Evolutionary conservation across 2,797 vertebrate species (phyloP).

Genomic region (Hippoglossus hippoglossus): DNA sequence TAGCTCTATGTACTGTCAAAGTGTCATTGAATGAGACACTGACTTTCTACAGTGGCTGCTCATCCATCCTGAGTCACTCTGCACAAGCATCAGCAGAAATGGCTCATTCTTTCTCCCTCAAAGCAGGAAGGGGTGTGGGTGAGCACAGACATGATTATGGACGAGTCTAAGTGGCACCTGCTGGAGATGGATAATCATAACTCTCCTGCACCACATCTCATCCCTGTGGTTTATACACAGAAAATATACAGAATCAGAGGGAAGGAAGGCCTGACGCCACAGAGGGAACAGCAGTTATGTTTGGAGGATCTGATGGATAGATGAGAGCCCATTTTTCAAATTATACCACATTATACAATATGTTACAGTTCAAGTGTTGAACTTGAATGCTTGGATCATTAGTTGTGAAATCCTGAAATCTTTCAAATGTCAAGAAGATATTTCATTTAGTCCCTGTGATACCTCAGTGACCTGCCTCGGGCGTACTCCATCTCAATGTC

Average conservation of each 20-base stretch:
- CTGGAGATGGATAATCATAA: slow-evolving; percentile 58
- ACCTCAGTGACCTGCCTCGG: too few species aligned
- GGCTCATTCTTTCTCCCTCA: slow-evolving; percentile 34
- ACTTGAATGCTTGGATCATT: too few species aligned
- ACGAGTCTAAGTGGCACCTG: slow-evolving; percentile 58
- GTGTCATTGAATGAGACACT: slow-evolving; percentile 53
- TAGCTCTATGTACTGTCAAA: slow-evolving; percentile 22
- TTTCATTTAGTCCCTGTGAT: too few species aligned
- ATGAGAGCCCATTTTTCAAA: slow-evolving; percentile 20
- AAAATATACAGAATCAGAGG: slow-evolving; percentile 31
- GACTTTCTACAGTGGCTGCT: slow-evolving; percentile 32
- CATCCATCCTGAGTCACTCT: slow-evolving; percentile 29
- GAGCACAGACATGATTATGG: slow-evolving; percentile 59
- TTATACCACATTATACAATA: slow-evolving; percentile 13
- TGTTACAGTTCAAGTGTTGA: too few species aligned
- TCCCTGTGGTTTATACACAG: slow-evolving; percentile 47
- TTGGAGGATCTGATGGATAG: slow-evolving; percentile 17
- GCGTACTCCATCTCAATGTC: too few species aligned
- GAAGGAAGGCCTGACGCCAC: neutral
- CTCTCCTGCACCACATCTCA: slow-evolving; percentile 40
- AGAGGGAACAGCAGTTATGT: slow-evolving; percentile 25
- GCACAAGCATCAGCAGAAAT: slow-evolving; percentile 46
- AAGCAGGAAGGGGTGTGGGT: slow-evolving; percentile 42
- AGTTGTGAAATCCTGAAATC: too few species aligned
- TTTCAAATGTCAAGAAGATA: too few species aligned